Evolutionary conservation across 1,140 invertebrate genomes (phyloP).

Genomic region (Archegozetes longisetosus): DNA sequence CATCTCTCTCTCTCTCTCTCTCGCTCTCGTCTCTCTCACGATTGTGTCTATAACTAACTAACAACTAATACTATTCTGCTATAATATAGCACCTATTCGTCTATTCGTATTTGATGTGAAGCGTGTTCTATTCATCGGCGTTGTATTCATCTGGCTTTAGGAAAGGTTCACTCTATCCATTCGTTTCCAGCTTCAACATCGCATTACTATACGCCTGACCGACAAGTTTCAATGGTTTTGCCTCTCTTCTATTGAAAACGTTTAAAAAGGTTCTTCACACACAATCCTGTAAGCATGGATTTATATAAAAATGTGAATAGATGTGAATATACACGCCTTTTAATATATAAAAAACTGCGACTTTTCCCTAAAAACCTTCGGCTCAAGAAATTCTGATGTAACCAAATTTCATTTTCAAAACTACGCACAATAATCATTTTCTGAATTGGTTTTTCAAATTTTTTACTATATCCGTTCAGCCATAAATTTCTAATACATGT

Average conservation of each 20-base stretch:
- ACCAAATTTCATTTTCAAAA: too few species aligned
- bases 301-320: not conserved
- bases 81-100: not conserved
- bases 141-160: not conserved
- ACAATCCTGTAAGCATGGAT: not conserved
- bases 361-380: not conserved
- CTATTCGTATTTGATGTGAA: not conserved
- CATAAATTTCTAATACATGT: too few species aligned
- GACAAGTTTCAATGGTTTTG: not conserved
- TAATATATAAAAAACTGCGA: not conserved
- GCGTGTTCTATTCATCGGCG: not conserved
- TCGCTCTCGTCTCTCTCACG: not conserved
- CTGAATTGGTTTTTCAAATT: too few species aligned
- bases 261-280: not conserved
- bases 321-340: not conserved
- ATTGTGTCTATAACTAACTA: not conserved
- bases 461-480: too few species aligned
- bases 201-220: not conserved
- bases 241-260: not conserved
- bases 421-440: too few species aligned
- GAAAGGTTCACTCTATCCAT: not conserved
- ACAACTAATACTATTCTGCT: not conserved
- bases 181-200: not conserved
- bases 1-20: not conserved
- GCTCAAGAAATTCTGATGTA: too few species aligned